A percentile compares a stretch with the other conserved stretches of the same genome.
Conservation (phyloP, 2,888 invertebrate species). For the Papilio protenor region DNA sequence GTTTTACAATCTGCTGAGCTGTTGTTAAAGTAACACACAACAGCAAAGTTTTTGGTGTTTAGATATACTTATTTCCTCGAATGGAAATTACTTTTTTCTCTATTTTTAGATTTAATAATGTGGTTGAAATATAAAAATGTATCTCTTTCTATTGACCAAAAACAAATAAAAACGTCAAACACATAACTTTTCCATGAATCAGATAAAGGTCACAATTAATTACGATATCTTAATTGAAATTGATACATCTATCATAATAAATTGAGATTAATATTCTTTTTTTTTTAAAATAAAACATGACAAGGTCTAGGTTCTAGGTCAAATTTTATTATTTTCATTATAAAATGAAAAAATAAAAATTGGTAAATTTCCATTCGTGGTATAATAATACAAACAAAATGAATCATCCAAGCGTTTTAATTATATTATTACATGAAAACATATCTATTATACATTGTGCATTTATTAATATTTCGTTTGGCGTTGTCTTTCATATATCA, state of each 20-base stretch:
- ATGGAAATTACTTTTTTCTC: not conserved
- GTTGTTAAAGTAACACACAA: not conserved
- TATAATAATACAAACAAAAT: slow-evolving; percentile 1
- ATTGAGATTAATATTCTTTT: not conserved
- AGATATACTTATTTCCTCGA: not conserved
- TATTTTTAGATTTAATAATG: slow-evolving; percentile 2
- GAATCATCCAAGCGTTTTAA: slow-evolving; percentile 4
- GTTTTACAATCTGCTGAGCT: not conserved
- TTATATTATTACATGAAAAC: not conserved
- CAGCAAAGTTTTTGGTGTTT: not conserved
- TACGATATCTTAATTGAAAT: not conserved
- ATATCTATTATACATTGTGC: too few species aligned
- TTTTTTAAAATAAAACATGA: not conserved
- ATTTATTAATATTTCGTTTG: too few species aligned
- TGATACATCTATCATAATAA: not conserved
- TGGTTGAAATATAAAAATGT: not conserved
- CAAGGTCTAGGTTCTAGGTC: not conserved
- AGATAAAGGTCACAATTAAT: not conserved
- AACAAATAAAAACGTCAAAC: not conserved
- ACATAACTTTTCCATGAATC: not conserved
- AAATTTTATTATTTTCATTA: not conserved
- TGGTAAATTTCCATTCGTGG: slow-evolving; percentile 10
- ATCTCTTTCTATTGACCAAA: not conserved
- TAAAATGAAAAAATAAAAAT: not conserved
- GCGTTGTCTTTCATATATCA: too few species aligned